These are phyloP conservation scores for Austrolebias charrua DNA, from an alignment of 2,797 vertebrate genomes.

Conservation along the genomic window DNA sequence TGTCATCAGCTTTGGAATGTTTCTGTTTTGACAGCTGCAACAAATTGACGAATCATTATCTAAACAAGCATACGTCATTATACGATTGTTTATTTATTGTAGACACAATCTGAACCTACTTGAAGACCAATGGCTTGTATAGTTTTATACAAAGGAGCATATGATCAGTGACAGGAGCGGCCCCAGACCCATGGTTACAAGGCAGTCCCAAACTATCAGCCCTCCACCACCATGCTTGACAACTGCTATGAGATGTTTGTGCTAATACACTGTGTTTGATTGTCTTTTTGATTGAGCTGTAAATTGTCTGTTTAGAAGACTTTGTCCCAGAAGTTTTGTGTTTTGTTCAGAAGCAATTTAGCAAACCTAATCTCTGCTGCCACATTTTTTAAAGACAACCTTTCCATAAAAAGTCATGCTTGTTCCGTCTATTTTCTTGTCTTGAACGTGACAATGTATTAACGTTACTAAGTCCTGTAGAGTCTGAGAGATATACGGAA, in stretches of 20 bases:
- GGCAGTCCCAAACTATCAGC: neutral
- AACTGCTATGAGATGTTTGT: neutral
- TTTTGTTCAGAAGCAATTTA: too few relatives aligned
- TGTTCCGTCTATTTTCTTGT: too few relatives aligned
- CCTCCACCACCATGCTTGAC: neutral
- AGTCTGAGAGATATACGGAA: neutral
- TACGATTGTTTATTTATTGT: neutral
- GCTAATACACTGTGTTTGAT: neutral
- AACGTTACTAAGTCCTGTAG: neutral
- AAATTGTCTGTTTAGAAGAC: neutral
- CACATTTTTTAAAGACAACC: too few relatives aligned
- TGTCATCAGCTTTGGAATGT: too few relatives aligned
- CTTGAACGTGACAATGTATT: too few relatives aligned
- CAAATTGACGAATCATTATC: too few relatives aligned
- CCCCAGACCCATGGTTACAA: neutral
- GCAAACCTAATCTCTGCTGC: too few relatives aligned
- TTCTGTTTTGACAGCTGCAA: too few relatives aligned
- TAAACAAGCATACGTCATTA: neutral
- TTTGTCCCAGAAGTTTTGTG: neutral
- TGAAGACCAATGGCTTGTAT: neutral
- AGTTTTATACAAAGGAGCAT: neutral
- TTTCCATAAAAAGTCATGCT: too few relatives aligned
- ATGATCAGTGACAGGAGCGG: neutral
- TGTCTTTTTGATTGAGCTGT: too few relatives aligned
- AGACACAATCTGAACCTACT: neutral